Evolutionary conservation across 2,888 invertebrate genomes (phyloP), one percentile per base, ranked within the genome.

Genomic region (Galeruca laticollis): DNA sequence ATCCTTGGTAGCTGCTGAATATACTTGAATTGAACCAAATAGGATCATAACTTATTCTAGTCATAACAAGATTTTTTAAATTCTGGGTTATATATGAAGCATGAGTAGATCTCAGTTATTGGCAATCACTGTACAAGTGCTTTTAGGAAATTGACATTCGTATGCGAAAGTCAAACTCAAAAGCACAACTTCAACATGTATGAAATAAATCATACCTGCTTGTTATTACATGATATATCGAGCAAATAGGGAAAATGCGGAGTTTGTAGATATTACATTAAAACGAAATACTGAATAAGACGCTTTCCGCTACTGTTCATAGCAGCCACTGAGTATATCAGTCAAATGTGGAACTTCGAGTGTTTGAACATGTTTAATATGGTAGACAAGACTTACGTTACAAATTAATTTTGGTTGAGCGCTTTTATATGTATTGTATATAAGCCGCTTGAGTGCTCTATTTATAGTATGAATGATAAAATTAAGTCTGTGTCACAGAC

Each of bases 351-450:
- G 56, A 56, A 56, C 21, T 11, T 54, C n/a, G 51, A 21, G 54
- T 57, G 35, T 57, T 57, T 57, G 56, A 57, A 57, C 56, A 57
- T 57, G 15, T 57, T 57, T 57, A 57, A 35, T 57, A 33, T 57
- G 56, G 56, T 35, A 57, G 31, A 57, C 15, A 57, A 57, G 56
- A 57, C 56, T 56, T 57, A 35, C 35, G 56, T 57, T 33, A 11
- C 56, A 57, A 15, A 57, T 57, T 57, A 57, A 57, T 57, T 57
- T 57, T 57, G 56, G 35, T 57, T 57, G 56, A 57, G 56, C 56
- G 56, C 35, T 57, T 57, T 35, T 35, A 57, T 57, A 35, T 35
- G 35, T 35, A 18, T 35, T 57, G 56, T 57, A 57, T 33, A 57
- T 57, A 35, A 57, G 11, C 56, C 35, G 15, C 35, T 57, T 57